Evolutionary conservation across 2,797 vertebrate genomes (phyloP), one percentile per base, ranked within the genome.

Genomic region (Amblyraja radiata): DNA sequence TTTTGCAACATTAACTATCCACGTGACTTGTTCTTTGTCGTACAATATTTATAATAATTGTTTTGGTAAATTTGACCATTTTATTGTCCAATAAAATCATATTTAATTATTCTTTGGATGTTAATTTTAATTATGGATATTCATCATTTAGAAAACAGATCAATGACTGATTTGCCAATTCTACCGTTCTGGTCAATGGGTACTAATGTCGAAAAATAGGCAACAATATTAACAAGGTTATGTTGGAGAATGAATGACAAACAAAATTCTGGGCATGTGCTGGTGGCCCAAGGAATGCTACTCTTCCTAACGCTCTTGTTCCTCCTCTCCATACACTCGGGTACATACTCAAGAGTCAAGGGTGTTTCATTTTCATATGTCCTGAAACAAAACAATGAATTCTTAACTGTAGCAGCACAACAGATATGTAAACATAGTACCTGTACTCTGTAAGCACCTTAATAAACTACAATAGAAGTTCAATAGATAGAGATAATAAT

Each of bases 21-120:
- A 74, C 4, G 28, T 74, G 23, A 1, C 46, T 91, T 28, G 68
- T 91, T 54, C 9, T 74, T 74, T 76, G 23, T 92, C 32, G 14
- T 11, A 14, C 71, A 76, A 73, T 73, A 76, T 91, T 76, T 91
- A 46, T 28, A 65, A 90, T 36, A 28, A 36, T 68, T 91, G 46
- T 92, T 91, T 76, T 91, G 25, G 63, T 54, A 65, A 90, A 74
- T 91, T 76, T 74, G 25, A 68, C 54, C 65, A 90, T 74, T 74
- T 74, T 36, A 74, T 80, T 14, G 71, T n/a, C 90, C 76, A 92
- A 92, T 92, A 92, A 92, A 92, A 92, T n/a, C 39, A 21, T 1
- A 46, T 92, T 7, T 92, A 92, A 92, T 92, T 92, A 54, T 90
- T 68, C 1, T 81, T 6, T 90, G 65, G 39, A 36, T 90, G 32